A percentile compares a stretch with the other conserved stretches of the same genome.
These are phyloP conservation scores for Jordanella pulchra DNA, from an alignment of 2,797 vertebrate species.

Conservation along the genomic window DNA sequence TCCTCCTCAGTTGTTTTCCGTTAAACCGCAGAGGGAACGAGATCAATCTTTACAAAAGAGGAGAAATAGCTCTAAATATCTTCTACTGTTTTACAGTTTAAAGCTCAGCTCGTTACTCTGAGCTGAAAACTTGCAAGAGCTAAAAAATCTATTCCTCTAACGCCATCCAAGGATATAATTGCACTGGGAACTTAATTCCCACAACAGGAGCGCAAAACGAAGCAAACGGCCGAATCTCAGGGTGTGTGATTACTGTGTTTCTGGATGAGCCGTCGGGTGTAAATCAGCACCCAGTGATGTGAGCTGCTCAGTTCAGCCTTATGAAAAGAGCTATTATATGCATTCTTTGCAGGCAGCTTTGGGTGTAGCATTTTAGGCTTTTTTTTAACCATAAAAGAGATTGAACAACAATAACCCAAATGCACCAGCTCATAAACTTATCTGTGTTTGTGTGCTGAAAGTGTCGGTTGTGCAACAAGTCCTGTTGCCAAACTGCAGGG, in stretches of 20 bases:
- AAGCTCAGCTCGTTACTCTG: constrained; percentile 12
- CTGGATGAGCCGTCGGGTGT: constrained; percentile 51
- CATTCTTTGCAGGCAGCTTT: neutral
- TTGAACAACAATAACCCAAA: neutral
- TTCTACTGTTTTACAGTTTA: constrained; percentile 10
- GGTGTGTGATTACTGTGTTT: constrained; percentile 62
- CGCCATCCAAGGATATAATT: constrained; percentile 58
- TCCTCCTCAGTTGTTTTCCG: constrained; percentile 32
- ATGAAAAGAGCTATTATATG: neutral
- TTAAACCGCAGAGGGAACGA: constrained; percentile 12
- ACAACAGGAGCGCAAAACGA: constrained; percentile 52
- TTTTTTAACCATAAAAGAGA: neutral
- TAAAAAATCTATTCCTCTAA: constrained; percentile 35
- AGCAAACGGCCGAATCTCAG: constrained; percentile 57
- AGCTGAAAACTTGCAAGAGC: constrained; percentile 15
- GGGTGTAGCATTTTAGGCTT: constrained; percentile 4
- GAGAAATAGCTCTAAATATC: constrained; percentile 21
- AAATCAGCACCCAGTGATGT: constrained; percentile 41
- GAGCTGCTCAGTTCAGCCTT: constrained; percentile 37
- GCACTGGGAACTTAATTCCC: constrained; percentile 59
- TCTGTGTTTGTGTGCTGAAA: constrained; percentile 46
- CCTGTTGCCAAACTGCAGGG: constrained; percentile 58
- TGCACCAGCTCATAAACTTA: constrained; percentile 23
- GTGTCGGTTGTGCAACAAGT: constrained; percentile 59
- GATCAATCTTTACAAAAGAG: constrained; percentile 14